Percentiles rank a stretch among this genome's conserved stretches.
Evolutionary conservation across 2,888 invertebrate genomes (phyloP).

Genomic region (Hypena proboscidalis): DNA sequence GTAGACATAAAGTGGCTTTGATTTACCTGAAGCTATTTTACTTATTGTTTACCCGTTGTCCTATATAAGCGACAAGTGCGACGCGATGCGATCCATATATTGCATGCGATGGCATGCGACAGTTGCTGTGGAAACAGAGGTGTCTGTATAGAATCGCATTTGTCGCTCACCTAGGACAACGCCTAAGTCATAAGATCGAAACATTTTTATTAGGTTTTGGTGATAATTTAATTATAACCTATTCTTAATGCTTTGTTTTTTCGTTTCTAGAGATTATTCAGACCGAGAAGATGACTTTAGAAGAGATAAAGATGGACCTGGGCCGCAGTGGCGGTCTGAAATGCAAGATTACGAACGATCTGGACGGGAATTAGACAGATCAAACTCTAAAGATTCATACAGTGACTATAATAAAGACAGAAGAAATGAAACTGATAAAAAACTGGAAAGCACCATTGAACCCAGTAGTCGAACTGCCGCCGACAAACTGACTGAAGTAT

Average conservation of each 20-base stretch:
- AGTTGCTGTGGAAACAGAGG: too few relatives aligned
- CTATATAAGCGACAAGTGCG: too few relatives aligned
- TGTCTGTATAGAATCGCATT: too few relatives aligned
- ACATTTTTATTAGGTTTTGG: not conserved
- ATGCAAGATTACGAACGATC: slow-evolving; percentile 81
- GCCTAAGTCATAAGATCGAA: too few relatives aligned
- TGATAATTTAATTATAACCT: not conserved
- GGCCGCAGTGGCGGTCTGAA: slow-evolving; percentile 79
- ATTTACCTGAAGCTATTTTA: too few relatives aligned
- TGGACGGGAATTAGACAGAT: slow-evolving; percentile 74
- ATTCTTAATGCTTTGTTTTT: slow-evolving; percentile 16
- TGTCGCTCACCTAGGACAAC: too few relatives aligned
- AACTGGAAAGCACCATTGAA: slow-evolving; percentile 67
- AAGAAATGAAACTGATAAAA: slow-evolving; percentile 79
- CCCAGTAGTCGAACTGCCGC: slow-evolving; percentile 74
- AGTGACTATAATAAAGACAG: slow-evolving; percentile 79
- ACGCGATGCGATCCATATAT: too few relatives aligned
- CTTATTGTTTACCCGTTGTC: too few relatives aligned
- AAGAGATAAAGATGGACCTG: slow-evolving; percentile 75
- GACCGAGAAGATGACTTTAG: slow-evolving; percentile 79
- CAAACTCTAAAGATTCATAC: slow-evolving; percentile 81
- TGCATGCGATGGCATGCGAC: too few relatives aligned
- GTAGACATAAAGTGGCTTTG: too few relatives aligned
- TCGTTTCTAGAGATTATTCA: slow-evolving; percentile 73
- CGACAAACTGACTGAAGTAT: slow-evolving; percentile 79